phyloP scores from a whole-genome alignment of 2,113 vertebrate genomes.

The Cynocephalus volans region DNA sequence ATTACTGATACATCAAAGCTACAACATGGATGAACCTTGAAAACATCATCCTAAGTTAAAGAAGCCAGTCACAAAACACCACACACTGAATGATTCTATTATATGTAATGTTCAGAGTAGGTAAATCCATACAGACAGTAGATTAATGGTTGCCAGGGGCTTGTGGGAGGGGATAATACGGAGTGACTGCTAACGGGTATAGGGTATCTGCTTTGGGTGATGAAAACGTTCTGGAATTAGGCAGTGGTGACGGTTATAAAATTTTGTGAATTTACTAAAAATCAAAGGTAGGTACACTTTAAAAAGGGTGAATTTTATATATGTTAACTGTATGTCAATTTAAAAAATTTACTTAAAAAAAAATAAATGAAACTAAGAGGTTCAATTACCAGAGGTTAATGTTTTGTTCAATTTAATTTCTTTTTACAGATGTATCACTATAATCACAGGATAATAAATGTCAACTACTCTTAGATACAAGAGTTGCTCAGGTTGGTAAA shows the following conservation, averaged over 20 bases:
- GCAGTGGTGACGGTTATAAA: not conserved
- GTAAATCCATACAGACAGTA: not conserved
- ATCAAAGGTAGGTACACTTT: not conserved
- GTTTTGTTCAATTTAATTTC: not conserved
- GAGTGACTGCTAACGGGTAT: not conserved
- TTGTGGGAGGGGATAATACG: not conserved
- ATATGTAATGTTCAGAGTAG: not conserved
- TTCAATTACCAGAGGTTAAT: constrained; percentile 4
- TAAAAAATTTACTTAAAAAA: constrained; percentile 12
- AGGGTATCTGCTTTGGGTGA: not conserved
- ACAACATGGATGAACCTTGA: not conserved
- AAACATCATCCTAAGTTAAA: not conserved
- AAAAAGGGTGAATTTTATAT: not conserved
- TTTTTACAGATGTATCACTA: constrained; percentile 3
- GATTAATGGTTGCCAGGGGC: not conserved
- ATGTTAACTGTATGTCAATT: not conserved
- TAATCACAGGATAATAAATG: not conserved
- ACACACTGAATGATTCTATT: not conserved
- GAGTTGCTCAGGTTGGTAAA: constrained; percentile 8
- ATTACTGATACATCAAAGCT: not conserved
- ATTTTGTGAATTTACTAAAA: constrained; percentile 26
- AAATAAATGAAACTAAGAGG: not conserved
- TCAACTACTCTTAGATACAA: not conserved
- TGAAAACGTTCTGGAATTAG: not conserved
- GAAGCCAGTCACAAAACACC: not conserved